phyloP scores from a whole-genome alignment of 2,888 invertebrate species.

The Agriopis marginaria region DNA sequence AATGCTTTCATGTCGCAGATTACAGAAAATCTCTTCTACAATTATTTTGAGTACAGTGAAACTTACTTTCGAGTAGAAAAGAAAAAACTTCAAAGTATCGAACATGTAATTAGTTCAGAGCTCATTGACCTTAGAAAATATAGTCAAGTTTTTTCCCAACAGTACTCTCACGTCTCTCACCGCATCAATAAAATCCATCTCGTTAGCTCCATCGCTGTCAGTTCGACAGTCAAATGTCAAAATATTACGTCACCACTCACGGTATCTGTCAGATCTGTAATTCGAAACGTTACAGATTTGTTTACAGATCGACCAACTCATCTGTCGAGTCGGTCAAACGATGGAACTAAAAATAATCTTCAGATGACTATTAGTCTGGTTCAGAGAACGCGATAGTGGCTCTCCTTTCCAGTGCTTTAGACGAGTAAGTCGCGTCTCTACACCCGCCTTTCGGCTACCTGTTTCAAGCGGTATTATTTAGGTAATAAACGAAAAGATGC shows the following conservation, averaged over 20 bases:
- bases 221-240: constrained; percentile 34
- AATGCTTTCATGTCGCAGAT: too few relatives aligned
- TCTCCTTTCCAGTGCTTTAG: background rate
- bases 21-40: too few relatives aligned
- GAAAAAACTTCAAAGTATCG: too few relatives aligned
- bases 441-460: too few relatives aligned
- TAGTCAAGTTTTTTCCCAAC: constrained; percentile 11
- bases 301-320: background rate
- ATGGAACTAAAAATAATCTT: background rate
- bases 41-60: too few relatives aligned
- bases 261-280: constrained; percentile 31
- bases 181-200: constrained; percentile 15
- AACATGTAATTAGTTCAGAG: too few relatives aligned
- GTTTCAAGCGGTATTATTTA: too few relatives aligned
- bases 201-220: constrained; percentile 35
- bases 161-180: constrained; percentile 22
- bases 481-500: too few relatives aligned
- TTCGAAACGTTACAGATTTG: constrained; percentile 8
- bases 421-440: background rate
- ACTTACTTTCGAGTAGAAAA: too few relatives aligned
- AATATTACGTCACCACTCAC: constrained; percentile 36
- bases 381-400: background rate
- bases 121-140: too few relatives aligned
- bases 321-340: background rate
- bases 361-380: too few relatives aligned